A percentile compares a stretch with the other conserved stretches of the same genome.
Evolutionary conservation across 2,113 vertebrate species (phyloP).

Genomic region (Cyphomyrus plagiostoma): DNA sequence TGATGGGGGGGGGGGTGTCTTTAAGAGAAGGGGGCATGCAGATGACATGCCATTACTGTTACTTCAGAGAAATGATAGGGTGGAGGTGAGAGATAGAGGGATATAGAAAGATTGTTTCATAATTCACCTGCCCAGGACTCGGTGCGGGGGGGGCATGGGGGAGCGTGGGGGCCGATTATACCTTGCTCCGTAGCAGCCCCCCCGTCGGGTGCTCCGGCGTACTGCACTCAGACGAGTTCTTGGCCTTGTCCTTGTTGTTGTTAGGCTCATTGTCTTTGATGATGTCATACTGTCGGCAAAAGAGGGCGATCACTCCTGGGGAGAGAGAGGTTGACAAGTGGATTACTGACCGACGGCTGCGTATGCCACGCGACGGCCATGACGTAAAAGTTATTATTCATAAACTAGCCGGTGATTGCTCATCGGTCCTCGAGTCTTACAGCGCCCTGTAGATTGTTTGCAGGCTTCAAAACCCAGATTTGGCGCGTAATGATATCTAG

Average conservation of each 20-base stretch:
- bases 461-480: neutral
- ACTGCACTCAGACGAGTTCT: constrained; percentile 90
- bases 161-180: constrained; percentile 51
- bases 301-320: constrained; percentile 87
- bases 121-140: constrained; percentile 60
- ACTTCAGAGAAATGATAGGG: neutral
- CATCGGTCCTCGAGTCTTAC: neutral
- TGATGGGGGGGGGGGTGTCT: neutral
- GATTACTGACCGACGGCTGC: neutral
- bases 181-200: constrained; percentile 88
- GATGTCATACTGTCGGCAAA: constrained; percentile 95
- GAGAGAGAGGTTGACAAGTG: neutral
- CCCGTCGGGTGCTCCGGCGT: constrained; percentile 89
- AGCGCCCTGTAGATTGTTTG: neutral
- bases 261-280: constrained; percentile 97
- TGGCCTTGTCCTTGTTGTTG: constrained; percentile 97
- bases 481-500: neutral
- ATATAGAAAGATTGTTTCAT: neutral
- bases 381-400: neutral
- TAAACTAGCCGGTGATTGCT: neutral
- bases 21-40: neutral
- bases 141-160: constrained; percentile 13
- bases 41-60: constrained; percentile 52
- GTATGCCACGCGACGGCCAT: neutral
- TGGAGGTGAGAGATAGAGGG: neutral